Evolutionary conservation across 2,113 vertebrate species (phyloP).

Genomic region (Castor canadensis): DNA sequence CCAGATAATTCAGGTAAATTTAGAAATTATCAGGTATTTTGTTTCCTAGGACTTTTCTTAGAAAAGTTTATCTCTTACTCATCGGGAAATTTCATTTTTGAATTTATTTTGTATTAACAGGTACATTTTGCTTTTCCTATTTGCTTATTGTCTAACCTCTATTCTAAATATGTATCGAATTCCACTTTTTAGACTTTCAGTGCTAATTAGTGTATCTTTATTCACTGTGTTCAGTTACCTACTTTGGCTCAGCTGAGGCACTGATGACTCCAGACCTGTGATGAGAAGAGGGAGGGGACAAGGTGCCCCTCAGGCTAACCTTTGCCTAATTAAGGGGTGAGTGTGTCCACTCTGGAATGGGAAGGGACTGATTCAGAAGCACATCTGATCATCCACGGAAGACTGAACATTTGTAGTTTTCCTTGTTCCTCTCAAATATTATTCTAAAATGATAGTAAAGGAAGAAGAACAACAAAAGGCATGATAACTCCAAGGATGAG

Average conservation of each 20-base stretch:
- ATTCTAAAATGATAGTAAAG: background rate
- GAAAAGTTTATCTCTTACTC: background rate
- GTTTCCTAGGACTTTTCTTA: background rate
- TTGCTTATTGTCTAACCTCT: background rate
- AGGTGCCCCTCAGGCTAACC: background rate
- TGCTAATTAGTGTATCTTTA: background rate
- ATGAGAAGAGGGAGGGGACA: background rate
- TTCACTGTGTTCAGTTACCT: background rate
- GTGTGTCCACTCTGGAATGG: background rate
- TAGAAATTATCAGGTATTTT: background rate
- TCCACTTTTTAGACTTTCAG: background rate
- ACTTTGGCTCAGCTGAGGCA: background rate
- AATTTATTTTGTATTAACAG: background rate
- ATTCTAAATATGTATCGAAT: background rate
- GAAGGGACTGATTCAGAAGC: background rate
- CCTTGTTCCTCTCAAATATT: slow-evolving; percentile 7
- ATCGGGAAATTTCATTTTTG: background rate
- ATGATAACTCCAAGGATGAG: background rate
- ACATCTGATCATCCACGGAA: background rate
- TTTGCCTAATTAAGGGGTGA: background rate
- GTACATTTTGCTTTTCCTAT: background rate
- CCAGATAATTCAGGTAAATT: slow-evolving; percentile 31
- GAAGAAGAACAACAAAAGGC: background rate
- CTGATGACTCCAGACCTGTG: background rate
- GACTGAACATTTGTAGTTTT: background rate